Base-by-base conservation (phyloP, 2,888 invertebrate genomes). In the Yponomeuta cagnagella region DNA sequence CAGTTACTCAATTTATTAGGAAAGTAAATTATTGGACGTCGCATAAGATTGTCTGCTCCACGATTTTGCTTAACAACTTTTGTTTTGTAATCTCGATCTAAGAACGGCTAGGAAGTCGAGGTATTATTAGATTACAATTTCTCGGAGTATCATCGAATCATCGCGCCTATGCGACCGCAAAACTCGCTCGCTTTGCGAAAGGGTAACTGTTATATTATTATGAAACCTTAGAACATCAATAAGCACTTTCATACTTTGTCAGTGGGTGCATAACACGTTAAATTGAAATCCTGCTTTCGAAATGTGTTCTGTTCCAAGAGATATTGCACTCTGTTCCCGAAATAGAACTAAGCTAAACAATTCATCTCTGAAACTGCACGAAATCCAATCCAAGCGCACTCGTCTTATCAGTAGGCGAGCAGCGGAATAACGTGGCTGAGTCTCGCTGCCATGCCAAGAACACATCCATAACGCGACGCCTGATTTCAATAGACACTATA, bases 201-300 rank as follows among this genome's bases (percentile, higher is more conserved):
- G 85, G 82, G 86, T 87, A 86, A 88, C 70, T 33, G 72, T 72
- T 69, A 88, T 63, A 88, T 85, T 82, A 81, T 89, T 88, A 88
- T 87, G 88, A 90, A 89, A 89, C 86, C 81, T 81, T 81, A 80
- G 30, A 37, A 9, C 52, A 68, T 52, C 23, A 68, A 68, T 52
- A 68, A 31, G 30, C 48, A 52, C 52, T 31, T 30, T 31, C 31
- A 23, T 48, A 15, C 68, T 48, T 68, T 68, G 68, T 68, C 30
- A 68, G 52, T 52, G n/a, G 67, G 68, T 68, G 15, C 15, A 15
- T 15, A 58, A 12, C 43, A 15, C 8, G n/a, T 52, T 69, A n/a
- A 69, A 70, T 63, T 63, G 70, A 63, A 37, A 63, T 70, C 52
- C 52, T 69, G 52, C 31, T 69, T 58, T 63, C 70, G 33, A 70